These are phyloP conservation scores for Neopelma chrysocephalum DNA, from an alignment of 2,797 vertebrate species.

Conservation along the genomic window DNA sequence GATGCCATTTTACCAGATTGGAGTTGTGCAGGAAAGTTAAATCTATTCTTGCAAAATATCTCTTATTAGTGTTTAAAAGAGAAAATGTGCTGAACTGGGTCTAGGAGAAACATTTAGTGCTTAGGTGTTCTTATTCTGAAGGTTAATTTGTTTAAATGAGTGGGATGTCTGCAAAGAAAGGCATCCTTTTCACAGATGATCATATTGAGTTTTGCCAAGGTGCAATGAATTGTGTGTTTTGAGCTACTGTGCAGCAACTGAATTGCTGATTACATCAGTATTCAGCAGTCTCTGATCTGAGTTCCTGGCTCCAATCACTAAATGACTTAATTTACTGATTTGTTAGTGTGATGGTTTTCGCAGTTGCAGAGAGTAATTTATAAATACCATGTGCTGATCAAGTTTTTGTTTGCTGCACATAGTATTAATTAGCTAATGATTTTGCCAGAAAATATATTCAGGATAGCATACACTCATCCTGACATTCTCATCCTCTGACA, in stretches of 20 bases:
- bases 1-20: neutral
- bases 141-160: neutral
- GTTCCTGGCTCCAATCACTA: slow-evolving; percentile 36
- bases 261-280: slow-evolving; percentile 30
- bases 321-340: slow-evolving; percentile 45
- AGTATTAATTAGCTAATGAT: slow-evolving; percentile 5
- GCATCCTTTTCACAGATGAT: neutral
- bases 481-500: neutral
- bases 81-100: neutral
- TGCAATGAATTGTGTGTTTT: neutral
- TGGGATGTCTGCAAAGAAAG: neutral
- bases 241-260: neutral
- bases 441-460: neutral
- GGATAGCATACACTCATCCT: neutral
- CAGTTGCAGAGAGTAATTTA: slow-evolving; percentile 14
- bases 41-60: neutral
- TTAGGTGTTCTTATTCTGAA: neutral
- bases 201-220: neutral
- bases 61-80: neutral
- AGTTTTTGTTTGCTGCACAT: slow-evolving; percentile 20
- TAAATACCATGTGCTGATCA: slow-evolving; percentile 16
- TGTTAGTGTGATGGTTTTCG: neutral
- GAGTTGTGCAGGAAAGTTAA: neutral
- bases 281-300: neutral
- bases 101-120: neutral